These are phyloP conservation scores for Drosophila kikkawai DNA, from an alignment of 1,140 invertebrate genomes.

Conservation along the genomic window DNA sequence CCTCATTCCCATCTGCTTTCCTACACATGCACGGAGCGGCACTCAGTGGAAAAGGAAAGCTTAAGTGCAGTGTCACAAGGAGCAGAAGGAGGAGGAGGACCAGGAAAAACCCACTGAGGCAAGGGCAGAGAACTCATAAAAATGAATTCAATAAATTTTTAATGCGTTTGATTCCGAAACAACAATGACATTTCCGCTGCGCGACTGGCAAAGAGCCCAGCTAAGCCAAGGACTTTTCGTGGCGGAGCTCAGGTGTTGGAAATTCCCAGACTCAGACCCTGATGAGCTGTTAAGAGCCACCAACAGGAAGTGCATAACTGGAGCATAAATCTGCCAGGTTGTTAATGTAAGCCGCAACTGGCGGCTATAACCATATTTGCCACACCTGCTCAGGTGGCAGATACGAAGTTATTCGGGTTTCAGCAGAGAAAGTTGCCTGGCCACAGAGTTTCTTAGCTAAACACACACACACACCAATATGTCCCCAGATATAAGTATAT, in stretches of 20 bases:
- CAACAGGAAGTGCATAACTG: conserved; percentile 58
- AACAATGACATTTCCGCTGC: conserved; percentile 59
- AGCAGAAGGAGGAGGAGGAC: background rate
- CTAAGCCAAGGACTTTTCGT: conserved; percentile 22
- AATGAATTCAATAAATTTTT: conserved; percentile 82
- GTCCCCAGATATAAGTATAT: conserved; percentile 4
- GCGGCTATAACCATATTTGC: conserved; percentile 14
- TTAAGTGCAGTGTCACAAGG: conserved; percentile 67
- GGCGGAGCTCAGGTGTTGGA: conserved; percentile 47
- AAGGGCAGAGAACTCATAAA: conserved; percentile 38
- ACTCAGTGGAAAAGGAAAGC: conserved; percentile 41
- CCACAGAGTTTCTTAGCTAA: conserved; percentile 67
- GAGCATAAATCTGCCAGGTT: conserved; percentile 72
- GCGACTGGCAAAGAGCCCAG: background rate
- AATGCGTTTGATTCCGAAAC: conserved; percentile 68
- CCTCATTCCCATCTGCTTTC: background rate
- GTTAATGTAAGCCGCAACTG: conserved; percentile 63
- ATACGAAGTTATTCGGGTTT: conserved; percentile 57
- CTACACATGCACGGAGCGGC: background rate
- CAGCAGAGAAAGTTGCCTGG: conserved; percentile 32
- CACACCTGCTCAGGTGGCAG: conserved; percentile 22
- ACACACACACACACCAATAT: conserved; percentile 53
- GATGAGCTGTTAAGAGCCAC: conserved; percentile 28
- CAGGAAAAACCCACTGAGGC: background rate
- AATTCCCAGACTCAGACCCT: conserved; percentile 34